Base-by-base conservation (phyloP, 2,797 vertebrate species). In the Cuculus canorus region DNA sequence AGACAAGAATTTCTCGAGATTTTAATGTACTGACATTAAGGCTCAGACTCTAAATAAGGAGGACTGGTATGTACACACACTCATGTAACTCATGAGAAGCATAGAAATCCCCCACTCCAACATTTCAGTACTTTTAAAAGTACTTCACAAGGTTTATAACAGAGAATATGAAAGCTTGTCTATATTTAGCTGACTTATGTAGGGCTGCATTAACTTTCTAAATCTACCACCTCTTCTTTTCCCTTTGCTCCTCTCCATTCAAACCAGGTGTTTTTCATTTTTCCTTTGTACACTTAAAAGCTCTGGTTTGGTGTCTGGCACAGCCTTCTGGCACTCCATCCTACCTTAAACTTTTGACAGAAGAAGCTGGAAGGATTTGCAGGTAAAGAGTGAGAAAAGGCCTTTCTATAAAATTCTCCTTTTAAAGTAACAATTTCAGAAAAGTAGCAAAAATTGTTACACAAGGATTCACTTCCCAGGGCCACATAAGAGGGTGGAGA, bases 11-110 rank as follows among this genome's bases (percentile, higher is more conserved):
- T 88, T 82, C 60, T 88, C 86, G 89, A 94, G 91, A 60, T 89
- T 95, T 95, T 90, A 92, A 93, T 93, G 82, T 96, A 85, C 9
- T 95, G n/a, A 57, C 50, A 32, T 85, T 85, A 88, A 8, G 22
- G 68, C 50, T 72, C 73, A 79, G 69, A 54, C 56, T 83, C 93
- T 92, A 94, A 96, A 93, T 89, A 91, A 94, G 27, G 61, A 93
- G 64, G 57, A 71, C 43, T 95, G 84, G 37, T 85, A 57, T 41
- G 54, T 77, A 85, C 61, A 77, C 54, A 84, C 15, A 32, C 30
- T 77, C 1, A 0, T 54, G 59, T 72, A 93, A 86, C 71, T n/a
- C n/a, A n/a, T n/a, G n/a, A 25, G 25, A 68, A n/a, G 12, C 53
- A 66, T 30, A 25, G n/a, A n/a, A 39, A 39, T 13, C 39, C 39